phyloP scores from a whole-genome alignment of 2,113 vertebrate genomes.

The Hepsetus odoe region DNA sequence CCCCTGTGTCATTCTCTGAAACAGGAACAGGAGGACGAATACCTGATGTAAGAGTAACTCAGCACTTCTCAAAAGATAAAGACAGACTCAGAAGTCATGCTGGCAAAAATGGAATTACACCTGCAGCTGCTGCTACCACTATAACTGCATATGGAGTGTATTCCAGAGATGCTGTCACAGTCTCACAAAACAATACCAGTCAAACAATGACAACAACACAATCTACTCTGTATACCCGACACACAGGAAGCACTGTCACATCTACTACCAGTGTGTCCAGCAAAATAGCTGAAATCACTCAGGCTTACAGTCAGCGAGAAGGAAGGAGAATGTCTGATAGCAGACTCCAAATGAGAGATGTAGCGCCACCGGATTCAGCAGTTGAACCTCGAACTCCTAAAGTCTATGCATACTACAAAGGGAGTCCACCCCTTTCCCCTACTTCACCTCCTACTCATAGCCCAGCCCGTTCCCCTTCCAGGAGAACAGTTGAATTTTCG shows the following conservation, averaged over 20 bases:
- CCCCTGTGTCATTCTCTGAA: slow-evolving; percentile 87
- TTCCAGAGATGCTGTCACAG: slow-evolving; percentile 75
- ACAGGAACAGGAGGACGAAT: slow-evolving; percentile 76
- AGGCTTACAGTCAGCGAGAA: slow-evolving; percentile 77
- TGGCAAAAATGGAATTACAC: slow-evolving; percentile 74
- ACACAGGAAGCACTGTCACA: slow-evolving; percentile 65
- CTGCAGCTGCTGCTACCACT: slow-evolving; percentile 72
- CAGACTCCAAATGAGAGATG: slow-evolving; percentile 72
- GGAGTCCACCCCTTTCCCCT: slow-evolving; percentile 90
- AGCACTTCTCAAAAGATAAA: slow-evolving; percentile 92
- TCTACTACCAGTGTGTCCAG: slow-evolving; percentile 74
- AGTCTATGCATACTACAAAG: slow-evolving; percentile 83
- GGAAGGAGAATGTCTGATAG: slow-evolving; percentile 70
- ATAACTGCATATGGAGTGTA: slow-evolving; percentile 78
- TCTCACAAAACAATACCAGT: slow-evolving; percentile 74
- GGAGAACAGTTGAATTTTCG: slow-evolving; percentile 87
- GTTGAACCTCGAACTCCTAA: slow-evolving; percentile 73
- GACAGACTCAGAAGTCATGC: slow-evolving; percentile 82
- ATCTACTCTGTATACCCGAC: slow-evolving; percentile 65
- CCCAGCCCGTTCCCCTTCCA: slow-evolving; percentile 79
- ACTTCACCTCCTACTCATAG: slow-evolving; percentile 85
- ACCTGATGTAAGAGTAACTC: slow-evolving; percentile 92
- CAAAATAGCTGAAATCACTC: slow-evolving; percentile 80
- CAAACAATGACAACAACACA: slow-evolving; percentile 72
- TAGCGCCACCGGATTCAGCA: slow-evolving; percentile 70